Evolutionary conservation across 2,113 vertebrate genomes (phyloP).

Genomic region (Nestor notabilis): DNA sequence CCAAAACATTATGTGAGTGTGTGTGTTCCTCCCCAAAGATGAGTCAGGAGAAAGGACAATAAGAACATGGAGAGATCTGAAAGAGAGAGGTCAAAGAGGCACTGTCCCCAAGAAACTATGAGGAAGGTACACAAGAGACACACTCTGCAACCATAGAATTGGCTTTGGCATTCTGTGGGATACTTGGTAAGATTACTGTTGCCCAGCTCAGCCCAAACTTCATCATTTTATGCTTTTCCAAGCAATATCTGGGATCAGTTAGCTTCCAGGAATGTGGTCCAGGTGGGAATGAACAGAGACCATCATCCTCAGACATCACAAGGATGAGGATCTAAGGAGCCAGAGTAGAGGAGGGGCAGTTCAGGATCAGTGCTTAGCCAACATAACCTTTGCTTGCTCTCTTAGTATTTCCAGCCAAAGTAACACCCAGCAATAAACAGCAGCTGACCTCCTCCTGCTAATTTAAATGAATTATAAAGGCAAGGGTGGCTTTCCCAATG

Average conservation of each 20-base stretch:
- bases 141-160: background rate
- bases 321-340: background rate
- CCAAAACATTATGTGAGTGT: accelerated
- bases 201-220: background rate
- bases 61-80: background rate
- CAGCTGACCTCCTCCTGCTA: background rate
- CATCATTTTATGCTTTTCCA: background rate
- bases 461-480: constrained; percentile 27
- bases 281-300: background rate
- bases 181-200: background rate
- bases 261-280: too few relatives aligned
- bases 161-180: background rate
- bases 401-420: background rate
- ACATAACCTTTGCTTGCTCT: background rate
- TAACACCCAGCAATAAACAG: background rate
- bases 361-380: background rate
- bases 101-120: accelerated
- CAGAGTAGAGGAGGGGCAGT: background rate
- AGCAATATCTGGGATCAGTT: background rate
- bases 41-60: background rate
- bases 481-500: background rate
- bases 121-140: background rate
- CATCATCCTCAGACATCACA: background rate
- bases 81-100: background rate
- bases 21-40: background rate